Evolutionary conservation across 2,797 vertebrate genomes (phyloP), one percentile per base, ranked within the genome.

Genomic region (Mormyrus proboscirostris): DNA sequence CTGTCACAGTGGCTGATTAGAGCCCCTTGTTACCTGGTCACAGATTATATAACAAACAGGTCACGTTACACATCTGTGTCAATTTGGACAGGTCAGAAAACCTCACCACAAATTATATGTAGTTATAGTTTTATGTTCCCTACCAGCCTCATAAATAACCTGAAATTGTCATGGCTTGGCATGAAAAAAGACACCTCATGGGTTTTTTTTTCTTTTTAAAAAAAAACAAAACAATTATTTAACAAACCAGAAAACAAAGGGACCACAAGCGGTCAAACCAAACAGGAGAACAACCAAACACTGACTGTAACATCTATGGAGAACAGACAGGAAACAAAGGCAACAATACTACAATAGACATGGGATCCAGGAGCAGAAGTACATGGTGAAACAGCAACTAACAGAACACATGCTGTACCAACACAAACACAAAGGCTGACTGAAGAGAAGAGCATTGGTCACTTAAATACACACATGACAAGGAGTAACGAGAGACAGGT

Each of bases 1-100:
- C 29, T 79, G 88, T 65, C 88, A 62, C 16, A 73, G 55, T 51
- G 65, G 25, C 22, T 89, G 85, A 88, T 90, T 88, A 84, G 87
- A 50, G 50, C 41, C 19, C 22, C 4, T 29, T 62, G 29, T 62
- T 49, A 49, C 47, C 16, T 59, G 73, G 65, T 25, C 38, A 53
- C 55, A 88, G 85, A 89, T 90, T 88, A 41, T 50, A 14, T 89
- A 88, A 90, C 53, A 55, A 41, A 84, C 19, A 69, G 86, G 86
- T 89, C 55, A 55, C 16, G 14, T 87, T 87, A 53, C 83, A 90
- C 33, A 41, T 62, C 88, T 25, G 73, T 44, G 57, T 86, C 16
- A 86, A 53, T 12, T 25, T 49, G 57, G 83, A 33, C 83, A 62
- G 47, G 84, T 16, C 59, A 86, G 51, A 22, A 47, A 29, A 69